Evolutionary conservation across 2,797 vertebrate genomes (phyloP).

Genomic region (Tokudaia muenninki): DNA sequence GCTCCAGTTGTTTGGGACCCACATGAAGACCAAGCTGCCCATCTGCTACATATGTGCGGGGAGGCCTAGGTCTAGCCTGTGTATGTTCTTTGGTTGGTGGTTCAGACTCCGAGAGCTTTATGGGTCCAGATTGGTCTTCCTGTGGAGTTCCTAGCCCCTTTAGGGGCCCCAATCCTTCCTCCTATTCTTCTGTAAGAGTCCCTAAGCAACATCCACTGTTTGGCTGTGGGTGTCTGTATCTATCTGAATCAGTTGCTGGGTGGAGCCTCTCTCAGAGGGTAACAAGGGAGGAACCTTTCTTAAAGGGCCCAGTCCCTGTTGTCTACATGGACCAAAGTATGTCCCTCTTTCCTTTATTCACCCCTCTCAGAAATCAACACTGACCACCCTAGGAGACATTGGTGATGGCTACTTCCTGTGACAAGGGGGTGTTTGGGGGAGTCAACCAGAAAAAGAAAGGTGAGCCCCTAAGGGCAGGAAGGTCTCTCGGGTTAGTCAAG

Average conservation of each 20-base stretch:
- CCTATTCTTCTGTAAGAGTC: not conserved
- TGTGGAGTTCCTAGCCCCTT: not conserved
- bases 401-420: not conserved
- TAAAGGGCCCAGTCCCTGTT: not conserved
- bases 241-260: not conserved
- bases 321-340: not conserved
- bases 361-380: not conserved
- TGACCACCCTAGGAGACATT: not conserved
- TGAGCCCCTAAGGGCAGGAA: not conserved
- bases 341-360: not conserved
- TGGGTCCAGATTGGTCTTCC: not conserved
- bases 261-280: too few relatives aligned
- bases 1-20: not conserved
- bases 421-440: not conserved
- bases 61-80: not conserved
- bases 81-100: not conserved
- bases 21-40: not conserved
- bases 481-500: not conserved
- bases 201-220: not conserved
- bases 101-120: not conserved
- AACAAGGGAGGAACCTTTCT: not conserved
- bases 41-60: not conserved
- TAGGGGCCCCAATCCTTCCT: not conserved
- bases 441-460: not conserved
- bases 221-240: not conserved